phyloP scores from a whole-genome alignment of 2,797 vertebrate species.

The Choloepus didactylus region DNA sequence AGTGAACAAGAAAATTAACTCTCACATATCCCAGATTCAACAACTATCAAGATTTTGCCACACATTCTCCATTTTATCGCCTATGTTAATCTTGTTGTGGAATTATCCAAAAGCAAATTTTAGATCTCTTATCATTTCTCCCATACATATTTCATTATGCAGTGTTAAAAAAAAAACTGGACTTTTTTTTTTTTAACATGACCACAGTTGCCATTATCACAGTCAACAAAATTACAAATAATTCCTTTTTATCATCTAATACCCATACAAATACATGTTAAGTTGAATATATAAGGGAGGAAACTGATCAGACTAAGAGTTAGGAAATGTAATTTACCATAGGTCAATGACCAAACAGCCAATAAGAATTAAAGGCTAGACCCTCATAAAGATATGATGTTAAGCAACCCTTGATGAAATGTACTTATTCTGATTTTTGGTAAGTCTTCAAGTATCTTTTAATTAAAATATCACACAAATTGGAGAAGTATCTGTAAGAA shows the following conservation, averaged over 20 bases:
- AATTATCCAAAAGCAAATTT: conserved; percentile 49
- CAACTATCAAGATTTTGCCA: conserved; percentile 27
- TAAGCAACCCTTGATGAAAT: conserved; percentile 21
- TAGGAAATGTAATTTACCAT: conserved; percentile 17
- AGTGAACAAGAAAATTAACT: not conserved
- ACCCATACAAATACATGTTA: not conserved
- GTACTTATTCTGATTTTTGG: not conserved
- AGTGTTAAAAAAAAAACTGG: not conserved
- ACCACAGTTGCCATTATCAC: not conserved
- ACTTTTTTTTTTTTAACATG: not conserved
- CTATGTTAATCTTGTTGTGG: conserved; percentile 17
- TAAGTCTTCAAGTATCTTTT: conserved; percentile 49
- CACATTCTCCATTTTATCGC: not conserved
- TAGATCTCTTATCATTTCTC: not conserved
- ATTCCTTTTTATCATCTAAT: not conserved
- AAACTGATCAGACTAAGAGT: not conserved
- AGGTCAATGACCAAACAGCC: not conserved
- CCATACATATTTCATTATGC: not conserved
- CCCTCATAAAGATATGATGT: not conserved
- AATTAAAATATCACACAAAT: conserved; percentile 22
- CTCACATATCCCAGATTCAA: not conserved
- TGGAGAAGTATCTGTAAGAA: conserved; percentile 37
- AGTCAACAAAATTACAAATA: conserved; percentile 40
- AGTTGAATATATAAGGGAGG: not conserved
- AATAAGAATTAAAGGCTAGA: not conserved